A percentile compares a stretch with the other conserved stretches of the same genome.
These are phyloP conservation scores for Acronicta psi DNA, from an alignment of 2,888 invertebrate species.

Conservation along the genomic window DNA sequence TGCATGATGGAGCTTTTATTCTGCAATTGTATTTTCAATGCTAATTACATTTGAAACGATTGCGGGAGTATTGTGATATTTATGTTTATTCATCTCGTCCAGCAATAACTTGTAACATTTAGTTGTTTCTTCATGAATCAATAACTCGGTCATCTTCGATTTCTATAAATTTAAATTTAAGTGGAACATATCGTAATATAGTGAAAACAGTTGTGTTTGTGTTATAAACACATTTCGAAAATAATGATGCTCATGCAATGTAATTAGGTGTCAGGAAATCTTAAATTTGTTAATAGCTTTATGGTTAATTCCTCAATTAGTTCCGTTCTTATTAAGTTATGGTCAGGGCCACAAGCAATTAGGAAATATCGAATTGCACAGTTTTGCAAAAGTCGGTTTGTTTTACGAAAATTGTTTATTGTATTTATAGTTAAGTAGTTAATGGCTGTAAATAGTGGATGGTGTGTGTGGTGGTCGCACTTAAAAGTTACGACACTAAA, in stretches of 20 bases:
- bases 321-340: conserved; percentile 49
- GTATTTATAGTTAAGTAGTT: conserved; percentile 52
- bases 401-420: conserved; percentile 25
- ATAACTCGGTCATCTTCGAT: conserved; percentile 11
- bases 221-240: conserved; percentile 28
- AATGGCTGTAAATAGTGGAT: too few relatives aligned
- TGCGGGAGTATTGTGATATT: conserved; percentile 22
- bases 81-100: conserved; percentile 8
- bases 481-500: conserved; percentile 59
- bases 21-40: conserved; percentile 25
- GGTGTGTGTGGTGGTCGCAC: conserved; percentile 26
- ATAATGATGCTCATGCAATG: conserved; percentile 7
- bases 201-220: conserved; percentile 8
- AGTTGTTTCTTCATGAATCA: conserved; percentile 16
- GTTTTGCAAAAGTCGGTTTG: conserved; percentile 24
- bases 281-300: conserved; percentile 38
- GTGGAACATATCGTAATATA: conserved; percentile 11
- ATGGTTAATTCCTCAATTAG: conserved; percentile 63
- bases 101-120: conserved; percentile 3
- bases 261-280: conserved; percentile 30
- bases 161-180: conserved; percentile 8
- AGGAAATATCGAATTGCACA: conserved; percentile 49
- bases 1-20: conserved; percentile 34
- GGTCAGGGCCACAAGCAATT: conserved; percentile 66
- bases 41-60: conserved; percentile 36